Percentiles rank a stretch among this genome's conserved stretches.
Conservation (phyloP, 2,888 invertebrate genomes). For the Neria commutata region DNA sequence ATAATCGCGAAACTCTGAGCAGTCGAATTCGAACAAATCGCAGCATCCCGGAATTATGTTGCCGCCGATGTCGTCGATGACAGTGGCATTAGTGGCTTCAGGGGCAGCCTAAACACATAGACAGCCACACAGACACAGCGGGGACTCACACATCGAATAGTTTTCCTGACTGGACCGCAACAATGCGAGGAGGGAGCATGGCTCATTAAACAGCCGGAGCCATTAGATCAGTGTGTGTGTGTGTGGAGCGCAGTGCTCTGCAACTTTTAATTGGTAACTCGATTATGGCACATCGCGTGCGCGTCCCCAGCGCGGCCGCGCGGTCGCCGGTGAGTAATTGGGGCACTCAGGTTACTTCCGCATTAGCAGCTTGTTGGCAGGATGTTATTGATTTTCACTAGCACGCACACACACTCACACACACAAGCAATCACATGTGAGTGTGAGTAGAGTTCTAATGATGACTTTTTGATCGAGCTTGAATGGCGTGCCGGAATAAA, state of each 20-base stretch:
- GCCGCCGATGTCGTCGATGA: too few species aligned
- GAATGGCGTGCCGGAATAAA: background rate
- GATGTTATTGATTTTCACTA: background rate
- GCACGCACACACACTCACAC: background rate
- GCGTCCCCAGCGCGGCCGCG: background rate
- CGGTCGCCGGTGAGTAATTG: background rate
- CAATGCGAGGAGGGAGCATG: background rate
- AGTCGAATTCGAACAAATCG: too few species aligned
- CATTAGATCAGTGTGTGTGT: background rate
- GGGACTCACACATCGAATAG: too few species aligned
- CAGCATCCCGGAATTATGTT: too few species aligned
- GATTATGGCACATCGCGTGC: background rate
- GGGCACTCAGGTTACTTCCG: conserved; percentile 1
- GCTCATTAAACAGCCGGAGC: background rate
- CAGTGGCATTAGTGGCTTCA: too few species aligned
- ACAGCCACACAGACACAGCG: too few species aligned
- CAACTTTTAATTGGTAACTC: conserved; percentile 1
- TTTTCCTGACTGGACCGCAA: too few species aligned
- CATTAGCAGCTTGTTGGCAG: background rate
- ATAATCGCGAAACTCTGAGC: too few species aligned
- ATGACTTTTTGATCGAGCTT: conserved; percentile 2
- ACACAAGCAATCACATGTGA: too few species aligned
- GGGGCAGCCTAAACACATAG: too few species aligned
- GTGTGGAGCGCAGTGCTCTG: background rate
- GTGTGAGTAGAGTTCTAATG: too few species aligned